Base-by-base conservation (phyloP, 2,888 invertebrate genomes). In the Protonemura montana region DNA sequence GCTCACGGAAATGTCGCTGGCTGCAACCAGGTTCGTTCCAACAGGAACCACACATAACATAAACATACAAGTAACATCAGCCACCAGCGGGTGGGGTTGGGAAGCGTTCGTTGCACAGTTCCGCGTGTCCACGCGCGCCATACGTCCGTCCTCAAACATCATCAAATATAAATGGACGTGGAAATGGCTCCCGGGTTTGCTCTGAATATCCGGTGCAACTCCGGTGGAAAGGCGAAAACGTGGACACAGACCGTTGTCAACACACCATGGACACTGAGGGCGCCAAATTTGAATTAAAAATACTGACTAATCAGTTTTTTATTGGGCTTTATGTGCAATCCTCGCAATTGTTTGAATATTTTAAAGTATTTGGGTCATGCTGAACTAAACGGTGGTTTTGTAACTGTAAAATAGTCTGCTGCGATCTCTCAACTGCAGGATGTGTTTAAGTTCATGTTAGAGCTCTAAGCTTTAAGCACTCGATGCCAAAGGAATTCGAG, bases 121-220 rank as follows among this genome's bases (percentile, higher is more conserved):
- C 84, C 84, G 82, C 41, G 78, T 78, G 78, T 78, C 78, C 27
- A 26, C 26, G n/a, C n/a, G 76, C n/a, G 3, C 82, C n/a, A 41
- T 10, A 83, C 82, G 84, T 84, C 28, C 27, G 76, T 42, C 84
- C 59, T 84, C 84, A 84, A 85, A 86, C 82, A 82, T 85, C 81
- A 85, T 87, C 85, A 85, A 87, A 87, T 87, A 87, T 87, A 87
- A 87, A 87, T 87, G 87, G 59, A 85, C 41, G 59, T 85, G 85
- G 85, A 87, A 84, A 59, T 26, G 59, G 13, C 26, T n/a, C 28
- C 84, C 27, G 84, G 26, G 59, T 59, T 28, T 27, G 76, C 25
- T n/a, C 27, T 13, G 29, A 84, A 76, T 59, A 76, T 84, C 84
- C 84, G 84, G 84, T 28, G 28, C 26, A 59, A 13, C 16, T 59